Evolutionary conservation across 2,113 vertebrate genomes (phyloP), one percentile per base, ranked within the genome.

Genomic region (Psittacula cyanocephala): DNA sequence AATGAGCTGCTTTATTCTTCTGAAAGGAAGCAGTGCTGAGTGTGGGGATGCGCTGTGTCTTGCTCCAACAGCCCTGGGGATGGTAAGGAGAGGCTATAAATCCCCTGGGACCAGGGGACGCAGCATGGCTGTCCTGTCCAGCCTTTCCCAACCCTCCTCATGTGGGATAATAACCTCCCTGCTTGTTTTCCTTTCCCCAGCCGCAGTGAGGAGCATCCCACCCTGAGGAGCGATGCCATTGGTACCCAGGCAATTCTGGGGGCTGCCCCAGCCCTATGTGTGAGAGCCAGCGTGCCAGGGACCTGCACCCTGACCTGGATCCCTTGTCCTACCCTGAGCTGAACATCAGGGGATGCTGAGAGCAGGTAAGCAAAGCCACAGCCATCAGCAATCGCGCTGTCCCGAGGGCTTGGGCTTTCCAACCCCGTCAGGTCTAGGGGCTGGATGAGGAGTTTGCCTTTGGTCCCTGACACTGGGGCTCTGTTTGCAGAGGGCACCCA

Each of bases 201-300:
- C 65, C 0, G 2, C 70, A 44, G 9, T 1, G 23, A 79, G 57
- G 37, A 93, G 67, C 70, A 59, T 59, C 79, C 67, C 1, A 0
- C 22, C 24, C 50, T 2, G 1, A 55, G 49, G 33, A 87, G 43
- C 0, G 0, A 91, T 89, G 85, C 57, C 33, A 7, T 0, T 3
- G 3, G 31, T 55, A 43, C 65, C 76, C 55, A 52, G 64, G 41
- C 19, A 5, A 70, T 75, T 50, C 62, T 2, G 2, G 17, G 15
- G 19, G 68, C 10, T 74, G 41, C 14, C 44, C 25, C 55, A 67
- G 50, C 19, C 43, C 55, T 3, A 0, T 7, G 29, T 3, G 6
- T 93, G 87, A 94, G 13, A 50, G 16, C 15, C 1, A 2, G 33
- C 0, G 12, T 4, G 29, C 35, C 7, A 3, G n/a, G 22, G 12